phyloP scores from a whole-genome alignment of 2,888 invertebrate species.

The Acronicta alni region DNA sequence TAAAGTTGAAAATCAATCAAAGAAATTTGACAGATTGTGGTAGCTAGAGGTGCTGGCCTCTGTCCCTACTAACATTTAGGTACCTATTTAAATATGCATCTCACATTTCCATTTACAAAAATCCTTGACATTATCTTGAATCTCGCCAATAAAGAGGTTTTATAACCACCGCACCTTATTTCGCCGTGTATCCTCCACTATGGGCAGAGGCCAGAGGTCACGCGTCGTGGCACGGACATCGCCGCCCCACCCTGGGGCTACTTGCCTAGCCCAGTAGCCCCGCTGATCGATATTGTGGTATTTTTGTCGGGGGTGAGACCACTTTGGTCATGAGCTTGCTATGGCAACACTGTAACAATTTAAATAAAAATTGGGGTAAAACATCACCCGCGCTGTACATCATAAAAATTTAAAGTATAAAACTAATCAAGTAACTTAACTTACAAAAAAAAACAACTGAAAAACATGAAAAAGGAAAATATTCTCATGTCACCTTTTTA shows the following conservation, averaged over 20 bases:
- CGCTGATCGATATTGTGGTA: conserved; percentile 55
- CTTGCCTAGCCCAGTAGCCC: conserved; percentile 59
- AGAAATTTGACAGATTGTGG: no score
- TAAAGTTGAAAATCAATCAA: no score
- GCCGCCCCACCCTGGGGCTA: conserved; percentile 83
- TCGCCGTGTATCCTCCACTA: conserved; percentile 53
- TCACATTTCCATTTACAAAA: conserved; percentile 27
- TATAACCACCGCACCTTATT: conserved; percentile 30
- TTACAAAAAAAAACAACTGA: no score
- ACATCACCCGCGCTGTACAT: no score
- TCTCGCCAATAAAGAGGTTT: conserved; percentile 13
- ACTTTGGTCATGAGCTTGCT: conserved; percentile 35
- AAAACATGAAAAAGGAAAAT: no score
- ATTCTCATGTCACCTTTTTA: no score
- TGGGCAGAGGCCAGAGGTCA: conserved; percentile 86
- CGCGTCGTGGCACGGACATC: conserved; percentile 82
- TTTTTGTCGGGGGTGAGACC: conserved; percentile 53
- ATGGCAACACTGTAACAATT: conserved; percentile 28
- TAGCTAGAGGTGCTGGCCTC: no score
- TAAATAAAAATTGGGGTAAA: neutral
- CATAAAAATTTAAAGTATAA: no score
- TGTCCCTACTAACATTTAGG: neutral
- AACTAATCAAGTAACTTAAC: no score
- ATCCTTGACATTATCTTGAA: conserved; percentile 29
- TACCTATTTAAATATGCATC: conserved; percentile 31